phyloP scores from a whole-genome alignment of 2,888 invertebrate genomes.

The Pemphredon lugubris region DNA sequence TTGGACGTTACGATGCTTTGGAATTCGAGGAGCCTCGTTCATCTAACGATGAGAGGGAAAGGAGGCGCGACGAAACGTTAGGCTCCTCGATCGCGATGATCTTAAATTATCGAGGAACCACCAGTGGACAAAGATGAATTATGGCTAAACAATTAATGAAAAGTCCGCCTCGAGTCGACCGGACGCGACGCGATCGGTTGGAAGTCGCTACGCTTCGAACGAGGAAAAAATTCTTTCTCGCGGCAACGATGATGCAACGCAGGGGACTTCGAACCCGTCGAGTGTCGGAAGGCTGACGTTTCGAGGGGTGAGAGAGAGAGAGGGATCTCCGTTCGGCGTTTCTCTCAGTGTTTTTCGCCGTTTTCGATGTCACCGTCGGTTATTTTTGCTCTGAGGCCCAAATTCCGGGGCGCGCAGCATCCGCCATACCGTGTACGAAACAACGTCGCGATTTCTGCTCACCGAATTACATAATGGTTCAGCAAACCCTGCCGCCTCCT shows the following conservation, averaged over 20 bases:
- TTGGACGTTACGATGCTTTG: not conserved
- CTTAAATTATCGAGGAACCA: too few species aligned
- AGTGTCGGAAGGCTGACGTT: not conserved
- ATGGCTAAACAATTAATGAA: too few species aligned
- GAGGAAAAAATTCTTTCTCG: too few species aligned
- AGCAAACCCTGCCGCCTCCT: constrained; percentile 73
- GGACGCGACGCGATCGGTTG: too few species aligned
- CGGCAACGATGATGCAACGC: too few species aligned
- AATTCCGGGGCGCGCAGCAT: constrained; percentile 36
- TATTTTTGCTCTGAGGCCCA: constrained; percentile 43
- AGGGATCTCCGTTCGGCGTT: not conserved
- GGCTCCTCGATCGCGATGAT: too few species aligned
- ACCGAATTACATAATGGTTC: constrained; percentile 74
- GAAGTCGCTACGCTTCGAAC: too few species aligned
- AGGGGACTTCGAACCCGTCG: not conserved
- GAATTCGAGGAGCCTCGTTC: not conserved
- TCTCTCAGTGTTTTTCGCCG: constrained; percentile 5
- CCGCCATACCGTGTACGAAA: constrained; percentile 29
- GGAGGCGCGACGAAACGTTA: too few species aligned
- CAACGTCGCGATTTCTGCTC: constrained; percentile 20
- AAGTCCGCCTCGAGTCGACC: too few species aligned
- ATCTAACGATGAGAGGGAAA: not conserved
- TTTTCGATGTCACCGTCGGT: constrained; percentile 20
- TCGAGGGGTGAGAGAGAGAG: not conserved
- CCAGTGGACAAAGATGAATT: too few species aligned